These are phyloP conservation scores for Pentamera pediparva DNA, from an alignment of 53 echinoderm and acorn worm genomes.

Conservation along the genomic window DNA sequence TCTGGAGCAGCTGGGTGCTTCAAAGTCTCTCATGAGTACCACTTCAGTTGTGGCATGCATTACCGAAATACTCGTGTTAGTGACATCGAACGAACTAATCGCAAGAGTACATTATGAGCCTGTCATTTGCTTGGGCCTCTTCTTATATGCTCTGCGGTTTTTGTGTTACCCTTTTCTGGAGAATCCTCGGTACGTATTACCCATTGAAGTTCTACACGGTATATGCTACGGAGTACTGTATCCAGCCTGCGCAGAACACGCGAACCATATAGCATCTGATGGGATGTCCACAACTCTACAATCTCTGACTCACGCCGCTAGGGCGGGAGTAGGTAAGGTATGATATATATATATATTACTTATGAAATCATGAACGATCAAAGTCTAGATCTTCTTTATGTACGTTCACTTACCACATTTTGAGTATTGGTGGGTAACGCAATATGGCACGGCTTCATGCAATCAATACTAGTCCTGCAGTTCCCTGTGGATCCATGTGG, in stretches of 20 bases:
- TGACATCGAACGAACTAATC: neutral
- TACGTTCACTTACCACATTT: too few species aligned
- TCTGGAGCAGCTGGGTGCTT: slow-evolving; percentile 14
- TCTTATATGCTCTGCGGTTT: slow-evolving; percentile 16
- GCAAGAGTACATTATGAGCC: slow-evolving; percentile 2
- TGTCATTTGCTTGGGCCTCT: slow-evolving; percentile 12
- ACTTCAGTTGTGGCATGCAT: slow-evolving; percentile 3
- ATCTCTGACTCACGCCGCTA: too few species aligned
- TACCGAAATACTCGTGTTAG: slow-evolving; percentile 10
- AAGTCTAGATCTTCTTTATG: too few species aligned
- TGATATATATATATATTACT: too few species aligned
- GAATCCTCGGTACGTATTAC: slow-evolving; percentile 30
- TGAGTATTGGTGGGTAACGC: too few species aligned
- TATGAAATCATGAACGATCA: too few species aligned
- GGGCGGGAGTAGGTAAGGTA: too few species aligned
- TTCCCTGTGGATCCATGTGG: too few species aligned
- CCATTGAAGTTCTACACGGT: slow-evolving; percentile 26
- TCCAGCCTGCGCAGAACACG: slow-evolving; percentile 24
- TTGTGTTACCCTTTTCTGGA: slow-evolving; percentile 10
- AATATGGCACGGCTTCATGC: too few species aligned
- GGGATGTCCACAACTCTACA: slow-evolving; percentile 47
- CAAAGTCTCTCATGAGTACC: slow-evolving; percentile 33
- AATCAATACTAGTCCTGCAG: too few species aligned
- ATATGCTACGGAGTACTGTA: slow-evolving; percentile 17
- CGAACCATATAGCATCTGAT: slow-evolving; percentile 27